A percentile compares a stretch with the other conserved stretches of the same genome.
Evolutionary conservation across 23 tunicate species (phyloP).

Genomic region (Halocynthia roretzi): DNA sequence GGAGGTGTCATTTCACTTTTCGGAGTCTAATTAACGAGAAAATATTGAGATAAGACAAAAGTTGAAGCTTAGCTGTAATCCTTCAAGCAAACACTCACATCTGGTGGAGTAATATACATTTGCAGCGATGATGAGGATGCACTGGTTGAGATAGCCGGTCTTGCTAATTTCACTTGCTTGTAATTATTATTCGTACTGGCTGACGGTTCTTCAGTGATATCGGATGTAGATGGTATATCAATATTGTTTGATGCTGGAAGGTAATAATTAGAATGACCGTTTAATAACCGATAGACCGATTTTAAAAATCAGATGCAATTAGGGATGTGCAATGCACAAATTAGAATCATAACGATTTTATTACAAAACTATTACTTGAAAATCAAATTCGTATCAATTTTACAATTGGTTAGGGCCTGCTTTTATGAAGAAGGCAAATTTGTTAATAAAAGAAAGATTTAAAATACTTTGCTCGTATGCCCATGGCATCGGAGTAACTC

Average conservation of each 20-base stretch:
- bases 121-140: conserved; percentile 1
- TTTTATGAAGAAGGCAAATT: too few species aligned
- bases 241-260: too few species aligned
- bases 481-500: background rate
- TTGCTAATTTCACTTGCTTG: background rate
- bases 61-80: background rate
- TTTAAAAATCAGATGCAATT: background rate
- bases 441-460: too few species aligned
- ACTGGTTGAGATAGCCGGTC: background rate
- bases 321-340: background rate
- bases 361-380: too few species aligned
- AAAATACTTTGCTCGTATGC: background rate
- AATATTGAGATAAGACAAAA: background rate
- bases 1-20: too few species aligned
- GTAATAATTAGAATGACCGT: too few species aligned
- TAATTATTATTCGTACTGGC: background rate
- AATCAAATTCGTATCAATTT: too few species aligned
- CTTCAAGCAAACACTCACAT: background rate
- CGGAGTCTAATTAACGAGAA: too few species aligned
- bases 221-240: conserved; percentile 1
- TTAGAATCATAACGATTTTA: background rate
- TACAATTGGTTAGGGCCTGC: too few species aligned
- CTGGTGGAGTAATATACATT: conserved; percentile 1
- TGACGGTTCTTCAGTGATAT: background rate
- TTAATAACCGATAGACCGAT: too few species aligned